Evolutionary conservation across 1,140 invertebrate species (phyloP), one percentile per base, ranked within the genome.

Genomic region (Hormaphis cornu): DNA sequence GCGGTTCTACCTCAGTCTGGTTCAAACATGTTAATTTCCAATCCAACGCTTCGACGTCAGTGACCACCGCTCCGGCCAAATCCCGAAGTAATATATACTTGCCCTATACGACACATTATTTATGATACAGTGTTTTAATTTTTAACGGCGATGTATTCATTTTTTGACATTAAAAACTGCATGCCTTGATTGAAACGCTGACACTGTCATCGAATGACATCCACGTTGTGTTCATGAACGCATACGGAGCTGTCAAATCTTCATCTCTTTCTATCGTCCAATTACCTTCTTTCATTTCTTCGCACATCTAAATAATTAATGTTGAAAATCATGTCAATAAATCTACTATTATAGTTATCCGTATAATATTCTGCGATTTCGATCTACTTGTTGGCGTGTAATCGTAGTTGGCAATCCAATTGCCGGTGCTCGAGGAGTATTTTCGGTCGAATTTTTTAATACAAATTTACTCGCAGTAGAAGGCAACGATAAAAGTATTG

Each of bases 181-280:
- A 46, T 74, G 87, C 87, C 79, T 91, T 91, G 69, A 90, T 89
- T 74, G 85, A 83, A 12, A 87, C 80, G 46, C 86, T 85, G 3
- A 81, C 85, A 24, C 83, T 77, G 75, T 91, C 89, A 74, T 91
- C 89, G 74, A 89, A 90, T 42, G 88, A 86, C 33, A 91, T 82
- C 88, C 88, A 91, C 10, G 83, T 83, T 22, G 81, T 80, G 74
- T 87, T 82, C 74, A 83, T 84, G 75, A 88, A 89, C 70, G 88
- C 86, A 74, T 89, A 89, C 69, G 87, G 86, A 35, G 85, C 88
- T 1, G 88, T 88, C 18, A 89, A 80, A 79, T 91, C 89, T 73
- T 89, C 86, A 72, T 90, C 89, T 71, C 89, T 81, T 76, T 90
- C 88, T 18, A 89, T 75, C 0, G 84, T 89, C 89, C 89, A 91